Conservation (phyloP, 1,140 invertebrate species). For the Drosophila busckii region DNA sequence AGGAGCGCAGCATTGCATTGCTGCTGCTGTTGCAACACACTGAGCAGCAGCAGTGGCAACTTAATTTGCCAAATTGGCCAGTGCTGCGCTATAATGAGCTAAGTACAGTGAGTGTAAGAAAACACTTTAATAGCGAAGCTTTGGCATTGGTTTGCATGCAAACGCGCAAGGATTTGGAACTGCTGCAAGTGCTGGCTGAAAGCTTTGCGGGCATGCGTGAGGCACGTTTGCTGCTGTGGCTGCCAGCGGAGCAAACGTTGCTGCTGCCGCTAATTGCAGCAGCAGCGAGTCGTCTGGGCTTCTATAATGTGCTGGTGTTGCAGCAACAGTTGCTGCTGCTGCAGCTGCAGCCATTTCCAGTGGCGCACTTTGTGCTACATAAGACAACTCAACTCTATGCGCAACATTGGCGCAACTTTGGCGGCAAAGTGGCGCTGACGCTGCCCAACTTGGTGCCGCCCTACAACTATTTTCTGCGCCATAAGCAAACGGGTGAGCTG, state of each 20-base stretch:
- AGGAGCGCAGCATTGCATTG: slow-evolving; percentile 11
- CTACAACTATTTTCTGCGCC: not conserved
- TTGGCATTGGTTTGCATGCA: slow-evolving; percentile 30
- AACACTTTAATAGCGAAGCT: not conserved
- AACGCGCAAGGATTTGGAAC: not conserved
- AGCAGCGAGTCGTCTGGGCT: slow-evolving; percentile 12
- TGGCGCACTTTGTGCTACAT: not conserved
- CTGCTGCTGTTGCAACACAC: slow-evolving; percentile 35
- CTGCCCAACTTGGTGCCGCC: slow-evolving; percentile 19
- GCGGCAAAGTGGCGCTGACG: slow-evolving; percentile 14
- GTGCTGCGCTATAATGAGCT: slow-evolving; percentile 26
- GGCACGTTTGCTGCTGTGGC: slow-evolving; percentile 30
- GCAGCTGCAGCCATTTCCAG: slow-evolving; percentile 32
- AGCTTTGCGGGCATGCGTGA: slow-evolving; percentile 29
- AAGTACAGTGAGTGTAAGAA: not conserved
- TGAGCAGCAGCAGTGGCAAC: slow-evolving; percentile 6
- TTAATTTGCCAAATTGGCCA: slow-evolving; percentile 20
- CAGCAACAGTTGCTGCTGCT: not conserved
- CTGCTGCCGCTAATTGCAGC: not conserved
- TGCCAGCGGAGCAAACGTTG: not conserved
- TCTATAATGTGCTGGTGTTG: slow-evolving; percentile 20
- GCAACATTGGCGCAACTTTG: slow-evolving; percentile 23
- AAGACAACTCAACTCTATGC: slow-evolving; percentile 7
- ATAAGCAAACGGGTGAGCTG: slow-evolving; percentile 6
- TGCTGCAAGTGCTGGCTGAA: slow-evolving; percentile 17